These are phyloP conservation scores for Vimba vimba DNA, from an alignment of 2,113 vertebrate species.

Conservation along the genomic window DNA sequence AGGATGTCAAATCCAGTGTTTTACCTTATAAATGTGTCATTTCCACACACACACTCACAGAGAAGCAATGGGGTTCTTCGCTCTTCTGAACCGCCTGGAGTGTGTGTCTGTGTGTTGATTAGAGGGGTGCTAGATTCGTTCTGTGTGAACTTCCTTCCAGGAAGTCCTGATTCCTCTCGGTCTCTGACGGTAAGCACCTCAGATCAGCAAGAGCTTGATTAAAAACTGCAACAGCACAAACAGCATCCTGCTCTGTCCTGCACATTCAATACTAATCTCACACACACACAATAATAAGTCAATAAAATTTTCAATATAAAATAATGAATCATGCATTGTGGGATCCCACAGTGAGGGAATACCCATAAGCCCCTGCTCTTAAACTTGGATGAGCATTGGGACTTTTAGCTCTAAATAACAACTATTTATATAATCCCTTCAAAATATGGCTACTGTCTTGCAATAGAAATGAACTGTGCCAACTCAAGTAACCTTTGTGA, in stretches of 20 bases:
- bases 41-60: slow-evolving; percentile 23
- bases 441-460: not conserved
- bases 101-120: slow-evolving; percentile 34
- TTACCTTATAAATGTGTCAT: not conserved
- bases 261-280: not conserved
- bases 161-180: slow-evolving; percentile 19
- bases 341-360: not conserved
- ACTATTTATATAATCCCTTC: too few species aligned
- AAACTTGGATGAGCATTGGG: not conserved
- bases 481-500: not conserved
- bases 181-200: slow-evolving; percentile 34
- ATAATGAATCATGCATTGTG: not conserved
- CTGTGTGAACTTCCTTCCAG: slow-evolving; percentile 40
- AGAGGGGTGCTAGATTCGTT: slow-evolving; percentile 15
- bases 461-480: not conserved
- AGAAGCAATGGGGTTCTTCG: slow-evolving; percentile 29
- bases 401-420: too few species aligned
- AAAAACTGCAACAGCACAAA: slow-evolving; percentile 5
- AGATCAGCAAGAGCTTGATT: slow-evolving; percentile 10
- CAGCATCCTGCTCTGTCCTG: not conserved
- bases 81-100: slow-evolving; percentile 20
- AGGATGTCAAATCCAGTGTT: not conserved
- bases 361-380: not conserved
- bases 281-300: not conserved
- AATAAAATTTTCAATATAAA: not conserved